These are phyloP conservation scores for Xiphophorus maculatus DNA, from an alignment of 2,113 vertebrate species.

Conservation along the genomic window DNA sequence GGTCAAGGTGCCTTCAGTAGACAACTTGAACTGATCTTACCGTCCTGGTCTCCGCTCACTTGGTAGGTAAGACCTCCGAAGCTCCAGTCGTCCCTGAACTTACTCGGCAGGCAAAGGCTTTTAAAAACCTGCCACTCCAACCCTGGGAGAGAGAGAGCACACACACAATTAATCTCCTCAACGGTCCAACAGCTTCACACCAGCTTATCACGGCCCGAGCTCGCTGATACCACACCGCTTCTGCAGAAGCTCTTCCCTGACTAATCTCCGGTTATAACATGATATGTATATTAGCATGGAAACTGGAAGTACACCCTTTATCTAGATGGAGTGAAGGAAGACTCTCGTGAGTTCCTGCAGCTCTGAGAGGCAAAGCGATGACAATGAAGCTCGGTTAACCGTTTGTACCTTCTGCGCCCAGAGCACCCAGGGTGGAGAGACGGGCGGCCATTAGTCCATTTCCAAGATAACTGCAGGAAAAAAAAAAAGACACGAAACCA, in stretches of 20 bases:
- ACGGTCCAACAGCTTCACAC: conserved; percentile 11
- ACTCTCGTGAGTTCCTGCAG: conserved; percentile 10
- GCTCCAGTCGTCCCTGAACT: conserved; percentile 87
- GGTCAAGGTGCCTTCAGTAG: no score
- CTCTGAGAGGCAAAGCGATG: conserved; percentile 14
- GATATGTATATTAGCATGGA: conserved; percentile 21
- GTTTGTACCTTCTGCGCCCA: conserved; percentile 83
- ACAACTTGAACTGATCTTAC: conserved; percentile 67
- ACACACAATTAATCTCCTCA: conserved; percentile 20
- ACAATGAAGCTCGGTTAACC: conserved; percentile 5
- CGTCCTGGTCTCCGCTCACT: conserved; percentile 88
- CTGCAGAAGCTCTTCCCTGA: conserved; percentile 25
- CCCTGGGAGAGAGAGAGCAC: conserved; percentile 50
- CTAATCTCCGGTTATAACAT: conserved; percentile 25
- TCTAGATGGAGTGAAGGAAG: neutral
- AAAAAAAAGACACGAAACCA: conserved; percentile 10
- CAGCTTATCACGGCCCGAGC: neutral
- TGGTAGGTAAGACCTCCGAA: conserved; percentile 89
- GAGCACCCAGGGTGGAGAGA: conserved; percentile 87
- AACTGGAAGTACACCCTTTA: conserved; percentile 3
- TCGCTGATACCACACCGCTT: conserved; percentile 1
- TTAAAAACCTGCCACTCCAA: conserved; percentile 71
- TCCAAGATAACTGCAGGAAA: conserved; percentile 88
- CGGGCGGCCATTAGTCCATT: conserved; percentile 94
- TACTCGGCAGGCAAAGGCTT: conserved; percentile 91